These are phyloP conservation scores for Acleris sparsana DNA, from an alignment of 2,888 invertebrate species.

Conservation along the genomic window DNA sequence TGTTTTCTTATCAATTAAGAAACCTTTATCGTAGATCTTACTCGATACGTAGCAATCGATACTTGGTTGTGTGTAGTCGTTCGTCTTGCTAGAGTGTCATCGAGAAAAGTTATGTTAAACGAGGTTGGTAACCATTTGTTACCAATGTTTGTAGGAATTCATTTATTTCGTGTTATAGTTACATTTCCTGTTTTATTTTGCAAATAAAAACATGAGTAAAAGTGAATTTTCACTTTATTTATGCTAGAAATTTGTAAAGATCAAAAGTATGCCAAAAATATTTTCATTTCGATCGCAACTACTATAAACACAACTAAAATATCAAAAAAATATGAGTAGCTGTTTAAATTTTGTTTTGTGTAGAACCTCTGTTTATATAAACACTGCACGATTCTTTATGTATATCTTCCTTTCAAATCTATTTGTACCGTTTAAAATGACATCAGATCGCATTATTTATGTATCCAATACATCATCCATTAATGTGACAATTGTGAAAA, in stretches of 20 bases:
- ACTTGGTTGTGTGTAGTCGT: conserved; percentile 58
- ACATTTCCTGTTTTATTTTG: background rate
- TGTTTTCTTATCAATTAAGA: conserved; percentile 63
- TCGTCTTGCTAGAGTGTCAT: conserved; percentile 68
- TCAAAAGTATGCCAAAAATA: too few species aligned
- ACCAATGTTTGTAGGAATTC: conserved; percentile 9
- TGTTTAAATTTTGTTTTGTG: too few species aligned
- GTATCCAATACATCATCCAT: conserved; percentile 16
- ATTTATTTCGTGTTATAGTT: conserved; percentile 14
- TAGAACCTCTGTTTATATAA: too few species aligned
- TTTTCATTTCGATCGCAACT: too few species aligned
- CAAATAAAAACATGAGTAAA: too few species aligned
- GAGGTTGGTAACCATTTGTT: conserved; percentile 47
- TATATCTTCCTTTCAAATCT: too few species aligned
- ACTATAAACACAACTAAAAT: too few species aligned
- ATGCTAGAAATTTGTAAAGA: too few species aligned
- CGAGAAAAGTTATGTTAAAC: conserved; percentile 61
- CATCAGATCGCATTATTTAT: background rate
- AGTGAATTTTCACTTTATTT: too few species aligned
- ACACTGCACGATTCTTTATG: too few species aligned
- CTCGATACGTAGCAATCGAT: conserved; percentile 60
- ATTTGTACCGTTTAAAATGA: too few species aligned
- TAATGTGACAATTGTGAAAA: conserved; percentile 26
- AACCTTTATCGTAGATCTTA: conserved; percentile 60
- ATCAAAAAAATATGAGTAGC: too few species aligned